Evolutionary conservation across 1,140 invertebrate species (phyloP).

Genomic region (Drosophila truncata): DNA sequence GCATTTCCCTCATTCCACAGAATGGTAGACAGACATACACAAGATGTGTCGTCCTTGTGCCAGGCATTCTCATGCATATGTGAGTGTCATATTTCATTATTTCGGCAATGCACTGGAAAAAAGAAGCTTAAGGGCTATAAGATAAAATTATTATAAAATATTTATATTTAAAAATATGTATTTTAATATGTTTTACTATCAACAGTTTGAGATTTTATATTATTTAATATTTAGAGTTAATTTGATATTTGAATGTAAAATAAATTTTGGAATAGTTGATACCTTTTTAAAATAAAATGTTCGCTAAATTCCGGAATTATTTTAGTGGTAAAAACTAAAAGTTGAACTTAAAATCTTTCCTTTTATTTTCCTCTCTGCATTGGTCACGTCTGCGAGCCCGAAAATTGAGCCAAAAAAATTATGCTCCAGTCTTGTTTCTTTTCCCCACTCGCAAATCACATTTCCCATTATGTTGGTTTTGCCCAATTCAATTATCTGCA

Average conservation of each 20-base stretch:
- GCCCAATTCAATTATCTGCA: constrained; percentile 41
- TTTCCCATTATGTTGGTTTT: constrained; percentile 41
- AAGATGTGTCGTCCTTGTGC: constrained; percentile 6
- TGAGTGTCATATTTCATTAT: constrained; percentile 60
- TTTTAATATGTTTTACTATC: too few relatives aligned
- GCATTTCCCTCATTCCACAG: constrained; percentile 1
- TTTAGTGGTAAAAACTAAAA: too few relatives aligned
- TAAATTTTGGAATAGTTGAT: too few relatives aligned
- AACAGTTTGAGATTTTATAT: too few relatives aligned
- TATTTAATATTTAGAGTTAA: too few relatives aligned
- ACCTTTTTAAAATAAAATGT: too few relatives aligned
- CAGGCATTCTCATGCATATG: constrained; percentile 12
- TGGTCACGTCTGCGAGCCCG: constrained; percentile 9
- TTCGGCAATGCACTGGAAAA: constrained; percentile 25
- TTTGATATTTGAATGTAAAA: too few relatives aligned
- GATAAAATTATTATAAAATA: too few relatives aligned
- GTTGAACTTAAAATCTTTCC: background rate
- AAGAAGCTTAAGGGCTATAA: too few relatives aligned
- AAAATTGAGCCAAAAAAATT: constrained; percentile 32
- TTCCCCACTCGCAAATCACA: constrained; percentile 34
- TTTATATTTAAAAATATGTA: too few relatives aligned
- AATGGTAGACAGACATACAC: background rate
- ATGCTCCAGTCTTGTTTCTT: constrained; percentile 12
- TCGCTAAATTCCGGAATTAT: too few relatives aligned
- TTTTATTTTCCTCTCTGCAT: background rate